Base-by-base conservation (phyloP, 2,797 vertebrate species). In the Brachymystax lenok region DNA sequence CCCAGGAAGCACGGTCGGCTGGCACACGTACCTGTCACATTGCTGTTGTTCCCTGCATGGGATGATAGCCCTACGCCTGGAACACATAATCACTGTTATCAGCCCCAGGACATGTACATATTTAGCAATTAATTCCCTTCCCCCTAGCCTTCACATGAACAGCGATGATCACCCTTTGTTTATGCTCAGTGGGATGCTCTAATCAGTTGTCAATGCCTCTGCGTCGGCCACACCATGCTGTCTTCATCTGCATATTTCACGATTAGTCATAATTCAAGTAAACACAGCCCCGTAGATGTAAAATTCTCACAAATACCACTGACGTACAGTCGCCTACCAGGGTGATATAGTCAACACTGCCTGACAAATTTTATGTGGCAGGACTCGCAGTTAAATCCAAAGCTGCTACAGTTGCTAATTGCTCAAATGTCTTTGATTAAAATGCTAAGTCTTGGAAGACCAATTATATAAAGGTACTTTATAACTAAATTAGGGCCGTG, bases 1-100 rank as follows among this genome's bases (percentile, higher is more conserved):
- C 95, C 94, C 0, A 94, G 95, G 80, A 96, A 96, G 67, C 95
- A 96, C 0, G 94, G 94, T 66, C 94, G 84, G 59, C 84, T 92
- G 81, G 93, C 88, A 82, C 95, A 96, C 0, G 88, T 92, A 0
- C 92, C 79, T 0, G 83, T 71, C 1, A 17, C 71, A 6, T 84
- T 68, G 66, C 6, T 33, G 16, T 10, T 19, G 14, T 16, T 84
- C 3, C 46, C 40, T 0, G 78, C 74, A 0, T 1, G 7, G 71
- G 79, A 52, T 46, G 78, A 52, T 35, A 27, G 21, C 24, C 52
- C 77, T 8, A 85, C 33, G 51, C 77, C 87, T 85, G 54, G 64
- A 33, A 73, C 50, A 74, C 30, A 82, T 4, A 19, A 70, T 3
- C 74, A 46, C n/a, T 1, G 6, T 24, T 16, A 4, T n/a, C 56